Evolutionary conservation across 2,888 invertebrate species (phyloP), one percentile per base, ranked within the genome.

Genomic region (Troides helena): DNA sequence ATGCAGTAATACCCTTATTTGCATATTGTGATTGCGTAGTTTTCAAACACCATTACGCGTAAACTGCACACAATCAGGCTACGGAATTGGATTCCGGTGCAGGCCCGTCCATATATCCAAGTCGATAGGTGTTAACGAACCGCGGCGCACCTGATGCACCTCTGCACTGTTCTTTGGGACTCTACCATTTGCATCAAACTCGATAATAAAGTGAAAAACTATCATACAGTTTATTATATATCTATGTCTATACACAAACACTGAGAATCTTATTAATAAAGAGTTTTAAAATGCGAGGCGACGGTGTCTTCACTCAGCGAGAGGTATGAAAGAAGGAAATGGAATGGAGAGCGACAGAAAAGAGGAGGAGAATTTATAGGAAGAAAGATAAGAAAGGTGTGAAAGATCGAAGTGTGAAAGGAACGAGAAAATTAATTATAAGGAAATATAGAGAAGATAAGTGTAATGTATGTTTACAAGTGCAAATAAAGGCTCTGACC

Each of bases 71-170:
- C 79, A 78, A 77, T 75, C 76, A 77, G 75, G 70, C 67, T 57
- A 65, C 73, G 73, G 75, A 81, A 82, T 81, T 79, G 80, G 73
- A 79, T 80, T 77, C 74, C 74, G 74, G 68, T 72, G 69, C 70
- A 76, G 74, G 75, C 76, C 75, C 74, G 70, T 75, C 81, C 76
- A 81, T 82, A 80, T 81, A 80, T 81, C 74, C 76, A 64, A 74
- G 75, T 73, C 78, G 77, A 76, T 76, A 73, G 76, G 79, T 77
- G 80, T 79, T 80, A 82, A 80, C 80, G 74, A 75, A 78, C 77
- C 75, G 67, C 72, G 66, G 74, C 74, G 73, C 82, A 81, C 81
- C 82, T 81, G 82, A 70, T 75, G 74, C 78, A 74, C 65, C 46
- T 59, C 65, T 77, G 74, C 74, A 78, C 73, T 77, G 75, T 77